A percentile compares a stretch with the other conserved stretches of the same genome.
These are phyloP conservation scores for Hypselothyrea guttata DNA, from an alignment of 2,888 invertebrate genomes.

Conservation along the genomic window DNA sequence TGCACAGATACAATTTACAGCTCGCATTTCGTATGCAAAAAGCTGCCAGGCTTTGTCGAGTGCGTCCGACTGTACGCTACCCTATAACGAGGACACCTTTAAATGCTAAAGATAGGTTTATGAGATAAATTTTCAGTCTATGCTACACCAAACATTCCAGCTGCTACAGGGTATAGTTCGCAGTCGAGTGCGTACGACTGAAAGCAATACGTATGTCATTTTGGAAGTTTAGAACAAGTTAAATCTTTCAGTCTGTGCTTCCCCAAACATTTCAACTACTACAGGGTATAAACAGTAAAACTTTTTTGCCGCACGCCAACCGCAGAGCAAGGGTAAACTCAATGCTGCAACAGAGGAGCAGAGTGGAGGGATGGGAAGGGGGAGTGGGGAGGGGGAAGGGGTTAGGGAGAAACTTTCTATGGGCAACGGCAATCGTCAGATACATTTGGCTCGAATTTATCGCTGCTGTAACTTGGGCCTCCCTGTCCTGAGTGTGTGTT, in stretches of 20 bases:
- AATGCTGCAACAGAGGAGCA: constrained; percentile 2
- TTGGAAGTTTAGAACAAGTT: no score
- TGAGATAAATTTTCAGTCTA: no score
- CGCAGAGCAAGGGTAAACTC: constrained; percentile 40
- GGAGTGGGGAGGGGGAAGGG: background rate
- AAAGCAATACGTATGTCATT: no score
- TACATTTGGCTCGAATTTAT: constrained; percentile 79
- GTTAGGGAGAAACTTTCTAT: no score
- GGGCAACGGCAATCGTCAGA: constrained; percentile 59
- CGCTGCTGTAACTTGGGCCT: constrained; percentile 79
- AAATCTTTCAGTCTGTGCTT: no score
- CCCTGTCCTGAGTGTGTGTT: constrained; percentile 34
- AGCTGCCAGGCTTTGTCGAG: constrained; percentile 21
- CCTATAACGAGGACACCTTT: no score
- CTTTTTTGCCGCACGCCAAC: constrained; percentile 64
- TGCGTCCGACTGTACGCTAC: no score
- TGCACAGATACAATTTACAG: constrained; percentile 79
- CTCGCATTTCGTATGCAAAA: constrained; percentile 78
- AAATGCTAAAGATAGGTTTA: no score
- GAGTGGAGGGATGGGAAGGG: background rate
- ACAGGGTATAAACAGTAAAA: constrained; percentile 31
- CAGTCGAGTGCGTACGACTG: no score
- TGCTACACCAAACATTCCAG: no score
- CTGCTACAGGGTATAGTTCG: no score
- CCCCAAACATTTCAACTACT: no score